Conservation (phyloP, 2,888 invertebrate species). For the Trissolcus japonicus region DNA sequence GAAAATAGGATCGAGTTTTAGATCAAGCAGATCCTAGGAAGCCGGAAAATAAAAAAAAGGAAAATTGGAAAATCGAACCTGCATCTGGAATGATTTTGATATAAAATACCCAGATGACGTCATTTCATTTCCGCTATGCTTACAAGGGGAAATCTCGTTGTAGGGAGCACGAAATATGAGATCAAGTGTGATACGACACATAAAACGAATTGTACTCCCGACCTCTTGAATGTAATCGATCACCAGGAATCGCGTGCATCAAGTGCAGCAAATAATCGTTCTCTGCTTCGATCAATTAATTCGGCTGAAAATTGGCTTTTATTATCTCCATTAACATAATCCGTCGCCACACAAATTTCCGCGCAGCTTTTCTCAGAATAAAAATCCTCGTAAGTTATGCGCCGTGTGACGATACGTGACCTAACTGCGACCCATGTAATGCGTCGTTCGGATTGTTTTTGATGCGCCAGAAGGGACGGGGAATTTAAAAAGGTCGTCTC, state of each 20-base stretch:
- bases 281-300: background rate
- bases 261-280: background rate
- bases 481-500: background rate
- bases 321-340: slow-evolving; percentile 19
- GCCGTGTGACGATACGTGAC: background rate
- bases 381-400: slow-evolving; percentile 40
- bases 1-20: too few species aligned
- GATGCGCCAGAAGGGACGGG: background rate
- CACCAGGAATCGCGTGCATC: background rate
- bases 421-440: slow-evolving; percentile 1
- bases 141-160: slow-evolving; percentile 46
- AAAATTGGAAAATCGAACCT: slow-evolving; percentile 28
- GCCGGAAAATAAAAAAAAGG: background rate
- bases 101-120: slow-evolving; percentile 43
- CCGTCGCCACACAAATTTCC: slow-evolving; percentile 16
- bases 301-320: too few species aligned
- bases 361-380: background rate
- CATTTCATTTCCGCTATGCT: slow-evolving; percentile 40
- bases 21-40: background rate
- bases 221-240: slow-evolving; percentile 44
- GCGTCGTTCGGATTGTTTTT: background rate
- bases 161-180: slow-evolving; percentile 46
- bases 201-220: slow-evolving; percentile 44
- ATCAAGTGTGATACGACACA: slow-evolving; percentile 42
- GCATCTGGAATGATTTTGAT: slow-evolving; percentile 37